Base-by-base conservation (phyloP, 2,113 vertebrate species). In the Coptodon bakossiorum region DNA sequence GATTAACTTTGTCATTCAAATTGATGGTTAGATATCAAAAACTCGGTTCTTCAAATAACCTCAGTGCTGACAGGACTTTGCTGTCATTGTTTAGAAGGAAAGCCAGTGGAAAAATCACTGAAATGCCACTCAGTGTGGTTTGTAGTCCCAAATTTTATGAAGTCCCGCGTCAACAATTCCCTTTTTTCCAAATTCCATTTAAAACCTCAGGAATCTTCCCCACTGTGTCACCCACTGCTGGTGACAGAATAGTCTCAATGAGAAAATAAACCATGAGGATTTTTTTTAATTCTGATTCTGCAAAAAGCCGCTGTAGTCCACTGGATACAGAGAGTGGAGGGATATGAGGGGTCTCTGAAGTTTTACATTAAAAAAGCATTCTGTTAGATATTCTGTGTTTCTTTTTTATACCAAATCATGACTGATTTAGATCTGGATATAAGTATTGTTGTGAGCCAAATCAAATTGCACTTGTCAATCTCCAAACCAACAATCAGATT, bases 171-270 rank as follows among this genome's bases (percentile, higher is more conserved):
- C 90, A 92, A 92, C 91, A 94, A 88, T 68, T 90, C 43, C 40
- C 48, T 52, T 54, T 85, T 88, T 83, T 84, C 61, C 85, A 87
- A 92, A 89, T 92, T 89, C 87, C 84, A 24, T 71, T 57, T 76
- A 61, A 93, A 92, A 79, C 93, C 93, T 87, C 92, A 93, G 89
- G 89, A 92, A 93, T 92, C 85, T 76, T 91, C 52, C 52, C 56
- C 66, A 80, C 48, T 76, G 48, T 85, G 73, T 82, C 66, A 38
- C 29, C 52, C 40, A 76, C 78, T 73, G 78, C 81, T 52, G 86
- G 78, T 48, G 56, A 91, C 80, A 81, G 81, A 81, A 52, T 24
- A 50, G 63, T 68, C 22, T 85, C 31, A 56, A 88, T 90, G 91
- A 80, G 48, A 82, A 83, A 88, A 81, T 83, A 66, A 12, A 82